Conservation (phyloP, 1,140 invertebrate genomes). For the Himalopsyche phryganea region DNA sequence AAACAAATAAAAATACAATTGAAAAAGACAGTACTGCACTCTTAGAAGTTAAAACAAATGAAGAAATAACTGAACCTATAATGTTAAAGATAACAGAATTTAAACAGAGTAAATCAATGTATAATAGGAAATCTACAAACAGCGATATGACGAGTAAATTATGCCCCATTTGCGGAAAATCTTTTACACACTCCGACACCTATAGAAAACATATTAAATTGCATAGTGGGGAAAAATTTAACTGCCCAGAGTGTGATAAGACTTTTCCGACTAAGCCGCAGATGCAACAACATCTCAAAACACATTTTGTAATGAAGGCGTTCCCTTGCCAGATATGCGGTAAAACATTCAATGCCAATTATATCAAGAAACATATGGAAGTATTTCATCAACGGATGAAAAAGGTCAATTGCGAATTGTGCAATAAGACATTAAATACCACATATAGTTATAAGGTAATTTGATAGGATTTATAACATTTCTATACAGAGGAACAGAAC, state of each 20-base stretch:
- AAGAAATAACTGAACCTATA: too few species aligned
- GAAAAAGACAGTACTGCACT: not conserved
- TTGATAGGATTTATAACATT: not conserved
- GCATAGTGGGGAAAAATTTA: not conserved
- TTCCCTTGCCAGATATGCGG: constrained; percentile 2
- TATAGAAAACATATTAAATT: not conserved
- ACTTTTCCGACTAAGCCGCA: not conserved
- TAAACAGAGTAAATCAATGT: not conserved
- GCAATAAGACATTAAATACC: constrained; percentile 1
- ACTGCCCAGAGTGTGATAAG: not conserved
- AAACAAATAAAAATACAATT: not conserved
- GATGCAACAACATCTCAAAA: not conserved
- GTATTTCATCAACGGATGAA: constrained; percentile 1
- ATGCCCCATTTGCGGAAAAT: constrained; percentile 4
- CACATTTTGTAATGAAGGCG: not conserved
- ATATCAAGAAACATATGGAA: constrained; percentile 1
- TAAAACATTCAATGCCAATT: constrained; percentile 3
- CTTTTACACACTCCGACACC: not conserved
- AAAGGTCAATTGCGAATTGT: constrained; percentile 1
- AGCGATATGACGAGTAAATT: not conserved
- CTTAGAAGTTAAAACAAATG: too few species aligned
- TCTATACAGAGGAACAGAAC: too few species aligned
- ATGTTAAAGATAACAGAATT: not conserved
- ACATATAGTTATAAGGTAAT: not conserved
- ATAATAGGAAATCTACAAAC: not conserved